Conservation (phyloP, 1,140 invertebrate genomes). For the Drosophila parabipectinata region DNA sequence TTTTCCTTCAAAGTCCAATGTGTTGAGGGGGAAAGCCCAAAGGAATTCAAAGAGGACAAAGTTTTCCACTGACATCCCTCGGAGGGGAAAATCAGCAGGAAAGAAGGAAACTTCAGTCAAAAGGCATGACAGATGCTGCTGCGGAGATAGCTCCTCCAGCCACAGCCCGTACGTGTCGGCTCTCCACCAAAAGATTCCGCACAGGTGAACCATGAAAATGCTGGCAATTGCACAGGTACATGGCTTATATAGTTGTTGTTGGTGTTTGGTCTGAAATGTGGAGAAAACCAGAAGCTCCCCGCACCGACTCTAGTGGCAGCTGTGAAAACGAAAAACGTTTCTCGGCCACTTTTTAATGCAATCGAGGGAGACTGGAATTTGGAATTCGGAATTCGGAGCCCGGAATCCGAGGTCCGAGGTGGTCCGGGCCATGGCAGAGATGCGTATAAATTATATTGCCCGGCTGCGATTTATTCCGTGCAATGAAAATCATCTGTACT, state of each 20-base stretch:
- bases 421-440: constrained; percentile 23
- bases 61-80: constrained; percentile 25
- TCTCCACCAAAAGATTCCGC: constrained; percentile 34
- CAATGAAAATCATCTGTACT: constrained; percentile 23
- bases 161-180: constrained; percentile 27
- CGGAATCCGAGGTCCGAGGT: constrained; percentile 2
- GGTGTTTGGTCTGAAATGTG: constrained; percentile 5
- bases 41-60: constrained; percentile 31
- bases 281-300: background rate
- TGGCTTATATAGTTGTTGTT: background rate
- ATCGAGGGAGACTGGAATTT: constrained; percentile 9
- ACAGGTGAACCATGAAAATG: constrained; percentile 50
- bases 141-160: constrained; percentile 27
- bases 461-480: constrained; percentile 22
- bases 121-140: constrained; percentile 62
- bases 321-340: constrained; percentile 50
- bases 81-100: background rate
- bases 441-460: constrained; percentile 47
- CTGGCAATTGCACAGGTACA: constrained; percentile 33
- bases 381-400: background rate
- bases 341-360: constrained; percentile 37
- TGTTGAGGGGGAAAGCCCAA: constrained; percentile 13
- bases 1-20: background rate
- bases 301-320: constrained; percentile 17
- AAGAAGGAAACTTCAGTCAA: constrained; percentile 30